A percentile compares a stretch with the other conserved stretches of the same genome.
Evolutionary conservation across 2,888 invertebrate species (phyloP).

Genomic region (Synanthedon andrenaeformis): DNA sequence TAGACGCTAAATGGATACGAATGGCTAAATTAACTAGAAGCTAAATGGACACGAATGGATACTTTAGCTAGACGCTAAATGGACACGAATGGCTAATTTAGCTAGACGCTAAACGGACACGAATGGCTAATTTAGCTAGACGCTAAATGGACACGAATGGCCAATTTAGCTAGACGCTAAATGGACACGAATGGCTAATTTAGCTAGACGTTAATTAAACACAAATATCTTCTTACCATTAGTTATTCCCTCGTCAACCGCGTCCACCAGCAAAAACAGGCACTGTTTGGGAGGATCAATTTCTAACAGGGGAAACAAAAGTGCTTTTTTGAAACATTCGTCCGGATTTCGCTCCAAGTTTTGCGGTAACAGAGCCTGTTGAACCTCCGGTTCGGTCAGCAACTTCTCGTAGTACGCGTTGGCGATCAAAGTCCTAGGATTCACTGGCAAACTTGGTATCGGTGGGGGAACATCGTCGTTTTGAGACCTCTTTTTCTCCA

Average conservation of each 20-base stretch:
- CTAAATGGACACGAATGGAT: too few species aligned
- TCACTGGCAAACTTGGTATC: slow-evolving; percentile 62
- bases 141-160: too few species aligned
- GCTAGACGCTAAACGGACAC: too few species aligned
- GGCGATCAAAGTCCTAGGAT: slow-evolving; percentile 64
- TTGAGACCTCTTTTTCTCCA: slow-evolving; percentile 27
- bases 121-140: too few species aligned
- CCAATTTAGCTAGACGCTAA: too few species aligned
- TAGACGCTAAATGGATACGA: too few species aligned
- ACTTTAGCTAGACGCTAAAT: too few species aligned
- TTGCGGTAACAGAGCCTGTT: slow-evolving; percentile 82
- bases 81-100: too few species aligned
- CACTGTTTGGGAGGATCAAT: slow-evolving; percentile 89
- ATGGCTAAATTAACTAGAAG: too few species aligned
- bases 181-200: too few species aligned
- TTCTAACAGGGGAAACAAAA: slow-evolving; percentile 88
- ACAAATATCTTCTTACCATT: slow-evolving; percentile 3
- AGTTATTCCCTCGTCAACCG: slow-evolving; percentile 80
- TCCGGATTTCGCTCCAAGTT: slow-evolving; percentile 90
- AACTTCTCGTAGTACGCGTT: slow-evolving; percentile 85
- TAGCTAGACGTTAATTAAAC: too few species aligned
- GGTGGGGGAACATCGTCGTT: slow-evolving; percentile 53
- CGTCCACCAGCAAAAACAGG: slow-evolving; percentile 89
- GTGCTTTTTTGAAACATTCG: slow-evolving; percentile 89
- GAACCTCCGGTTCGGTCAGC: slow-evolving; percentile 81